Base-by-base conservation (phyloP, 2,888 invertebrate genomes). In the Lamproptera curius region DNA sequence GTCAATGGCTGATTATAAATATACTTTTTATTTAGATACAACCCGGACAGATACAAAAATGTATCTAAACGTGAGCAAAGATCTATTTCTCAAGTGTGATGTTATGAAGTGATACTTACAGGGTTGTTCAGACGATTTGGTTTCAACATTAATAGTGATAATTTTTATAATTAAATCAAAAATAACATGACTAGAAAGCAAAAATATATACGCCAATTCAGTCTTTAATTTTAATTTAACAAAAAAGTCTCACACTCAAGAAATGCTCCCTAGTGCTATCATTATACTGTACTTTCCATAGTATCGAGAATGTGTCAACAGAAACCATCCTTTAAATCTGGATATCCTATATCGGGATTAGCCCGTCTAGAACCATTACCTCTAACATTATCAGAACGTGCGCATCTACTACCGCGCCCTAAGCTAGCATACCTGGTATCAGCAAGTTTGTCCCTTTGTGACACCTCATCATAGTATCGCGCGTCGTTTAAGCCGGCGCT, bases 321-420 rank as follows among this genome's bases (percentile, higher is more conserved):
- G 80, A 92, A 91, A 74, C 91, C 91, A 71, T 92, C 92, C 75
- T 92, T 92, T 56, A 92, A 88, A 64, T 92, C 90, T 36, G 89
- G 84, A 65, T 87, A 89, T 52, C 88, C 88, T 61, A 86, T 75
- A 65, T 88, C 88, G 43, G 85, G 88, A 73, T 88, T 76, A 6
- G 76, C 70, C 73, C 76, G 72, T 58, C 82, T 73, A 20, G 87
- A 86, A 50, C 82, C 82, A 43, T 73, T 84, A 28, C 82, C 81
- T 60, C 80, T 72, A 20, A 73, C 66, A 61, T 77, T 83, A 53
- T 86, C 87, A 41, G 69, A 66, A 46, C 86, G 76, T 57, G 73
- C 63, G 50, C 83, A 74, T 55, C 86, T 70, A 40, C 83, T 79
- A 40, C 70, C 83, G 46, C 87, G 74, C 48, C 87, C 86, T 70